Evolutionary conservation across 2,113 vertebrate species (phyloP).

Genomic region (Prochilodus magdalenae): DNA sequence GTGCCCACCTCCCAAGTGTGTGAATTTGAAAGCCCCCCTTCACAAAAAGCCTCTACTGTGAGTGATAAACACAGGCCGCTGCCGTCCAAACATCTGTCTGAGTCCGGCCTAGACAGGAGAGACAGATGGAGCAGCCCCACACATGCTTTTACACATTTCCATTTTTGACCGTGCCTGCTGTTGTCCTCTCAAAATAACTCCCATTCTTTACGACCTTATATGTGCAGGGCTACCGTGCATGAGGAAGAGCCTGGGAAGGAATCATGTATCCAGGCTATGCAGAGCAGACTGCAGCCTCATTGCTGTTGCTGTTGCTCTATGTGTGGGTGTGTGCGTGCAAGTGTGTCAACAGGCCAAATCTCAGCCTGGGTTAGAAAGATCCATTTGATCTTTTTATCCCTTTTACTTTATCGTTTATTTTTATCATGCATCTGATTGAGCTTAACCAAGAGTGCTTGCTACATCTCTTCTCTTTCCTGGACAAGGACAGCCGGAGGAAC

Average conservation of each 20-base stretch:
- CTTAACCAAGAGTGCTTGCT: slow-evolving; percentile 90
- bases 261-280: slow-evolving; percentile 76
- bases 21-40: slow-evolving; percentile 1
- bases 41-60: slow-evolving; percentile 9
- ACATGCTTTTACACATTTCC: slow-evolving; percentile 64
- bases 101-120: slow-evolving; percentile 60
- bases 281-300: slow-evolving; percentile 61
- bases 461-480: slow-evolving; percentile 93
- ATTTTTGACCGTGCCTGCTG: slow-evolving; percentile 73
- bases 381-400: slow-evolving; percentile 36
- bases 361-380: slow-evolving; percentile 46
- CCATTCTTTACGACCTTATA: slow-evolving; percentile 86
- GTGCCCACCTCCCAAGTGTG: background rate
- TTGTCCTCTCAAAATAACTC: slow-evolving; percentile 87
- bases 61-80: slow-evolving; percentile 59
- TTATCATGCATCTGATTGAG: slow-evolving; percentile 83
- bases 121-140: slow-evolving; percentile 69
- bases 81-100: slow-evolving; percentile 73
- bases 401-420: background rate
- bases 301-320: slow-evolving; percentile 52
- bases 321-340: background rate
- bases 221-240: slow-evolving; percentile 79
- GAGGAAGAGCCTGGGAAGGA: slow-evolving; percentile 62
- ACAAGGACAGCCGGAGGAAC: slow-evolving; percentile 85
- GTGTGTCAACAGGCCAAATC: slow-evolving; percentile 56